Evolutionary conservation across 2,888 invertebrate species (phyloP).

Genomic region (Acholoe squamosa): DNA sequence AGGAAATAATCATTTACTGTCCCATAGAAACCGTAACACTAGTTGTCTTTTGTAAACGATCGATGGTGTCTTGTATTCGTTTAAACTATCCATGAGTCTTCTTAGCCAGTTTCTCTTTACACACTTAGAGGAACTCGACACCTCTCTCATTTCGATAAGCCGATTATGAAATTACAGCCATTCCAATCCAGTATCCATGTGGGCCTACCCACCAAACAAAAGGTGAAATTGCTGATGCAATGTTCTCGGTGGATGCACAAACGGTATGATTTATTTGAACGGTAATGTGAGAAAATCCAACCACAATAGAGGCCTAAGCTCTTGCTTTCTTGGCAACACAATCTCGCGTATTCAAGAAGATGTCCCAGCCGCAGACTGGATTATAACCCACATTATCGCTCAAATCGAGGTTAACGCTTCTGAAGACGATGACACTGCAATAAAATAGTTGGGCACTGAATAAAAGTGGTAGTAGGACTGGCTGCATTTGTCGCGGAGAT

Average conservation of each 20-base stretch:
- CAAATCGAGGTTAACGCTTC: neutral
- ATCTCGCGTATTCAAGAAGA: neutral
- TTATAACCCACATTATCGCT: neutral
- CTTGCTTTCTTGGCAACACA: neutral
- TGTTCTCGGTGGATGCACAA: neutral
- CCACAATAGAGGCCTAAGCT: neutral
- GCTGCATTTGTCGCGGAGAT: neutral
- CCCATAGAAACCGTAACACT: too few relatives aligned
- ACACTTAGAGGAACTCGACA: too few relatives aligned
- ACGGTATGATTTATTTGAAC: neutral
- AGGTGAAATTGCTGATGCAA: too few relatives aligned
- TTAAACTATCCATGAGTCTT: too few relatives aligned
- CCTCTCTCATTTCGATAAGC: neutral
- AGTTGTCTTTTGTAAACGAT: too few relatives aligned
- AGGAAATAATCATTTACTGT: too few relatives aligned
- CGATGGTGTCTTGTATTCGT: too few relatives aligned
- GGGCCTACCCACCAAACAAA: too few relatives aligned
- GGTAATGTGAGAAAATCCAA: slow-evolving; percentile 3
- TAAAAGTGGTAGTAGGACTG: neutral
- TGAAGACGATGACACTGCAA: neutral
- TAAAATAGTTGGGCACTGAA: neutral
- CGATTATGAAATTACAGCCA: neutral
- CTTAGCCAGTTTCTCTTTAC: too few relatives aligned
- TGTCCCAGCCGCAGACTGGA: neutral
- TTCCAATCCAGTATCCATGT: neutral